A percentile compares a stretch with the other conserved stretches of the same genome.
Conservation (phyloP, 2,797 vertebrate genomes). For the Tadarida brasiliensis region DNA sequence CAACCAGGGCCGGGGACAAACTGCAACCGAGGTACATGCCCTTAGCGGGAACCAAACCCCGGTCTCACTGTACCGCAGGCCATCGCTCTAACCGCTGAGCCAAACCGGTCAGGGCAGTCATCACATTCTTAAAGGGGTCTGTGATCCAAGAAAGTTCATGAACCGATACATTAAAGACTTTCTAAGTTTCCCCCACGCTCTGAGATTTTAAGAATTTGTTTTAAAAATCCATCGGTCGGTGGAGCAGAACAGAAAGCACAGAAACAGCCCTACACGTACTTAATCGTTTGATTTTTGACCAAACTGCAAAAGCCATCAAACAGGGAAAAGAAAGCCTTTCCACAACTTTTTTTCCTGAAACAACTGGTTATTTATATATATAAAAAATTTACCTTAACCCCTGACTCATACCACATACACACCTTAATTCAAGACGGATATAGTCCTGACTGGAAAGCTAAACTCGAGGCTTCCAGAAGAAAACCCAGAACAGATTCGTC, state of each 20-base stretch:
- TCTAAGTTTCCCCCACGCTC: constrained; percentile 44
- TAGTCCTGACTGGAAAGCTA: constrained; percentile 7
- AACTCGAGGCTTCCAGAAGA: neutral
- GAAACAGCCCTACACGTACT: neutral
- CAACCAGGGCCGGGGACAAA: no score
- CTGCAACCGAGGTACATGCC: no score
- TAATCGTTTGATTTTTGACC: constrained; percentile 56
- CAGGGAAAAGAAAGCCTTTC: constrained; percentile 38
- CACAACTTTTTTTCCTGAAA: constrained; percentile 57
- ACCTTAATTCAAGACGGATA: constrained; percentile 13
- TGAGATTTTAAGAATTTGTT: constrained; percentile 42
- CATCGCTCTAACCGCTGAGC: no score
- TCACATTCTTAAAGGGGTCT: constrained; percentile 15
- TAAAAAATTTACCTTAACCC: constrained; percentile 12
- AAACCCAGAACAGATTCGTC: neutral
- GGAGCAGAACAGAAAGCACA: constrained; percentile 26
- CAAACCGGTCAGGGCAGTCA: no score
- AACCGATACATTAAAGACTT: constrained; percentile 12
- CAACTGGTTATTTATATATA: constrained; percentile 34
- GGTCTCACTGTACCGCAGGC: no score
- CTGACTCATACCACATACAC: constrained; percentile 6
- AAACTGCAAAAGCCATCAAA: constrained; percentile 12
- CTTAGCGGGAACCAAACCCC: no score
- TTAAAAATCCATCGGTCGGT: constrained; percentile 37
- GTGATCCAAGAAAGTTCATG: constrained; percentile 29